Evolutionary conservation across 2,888 invertebrate species (phyloP), one percentile per base, ranked within the genome.

Genomic region (Synergus umbraculus): DNA sequence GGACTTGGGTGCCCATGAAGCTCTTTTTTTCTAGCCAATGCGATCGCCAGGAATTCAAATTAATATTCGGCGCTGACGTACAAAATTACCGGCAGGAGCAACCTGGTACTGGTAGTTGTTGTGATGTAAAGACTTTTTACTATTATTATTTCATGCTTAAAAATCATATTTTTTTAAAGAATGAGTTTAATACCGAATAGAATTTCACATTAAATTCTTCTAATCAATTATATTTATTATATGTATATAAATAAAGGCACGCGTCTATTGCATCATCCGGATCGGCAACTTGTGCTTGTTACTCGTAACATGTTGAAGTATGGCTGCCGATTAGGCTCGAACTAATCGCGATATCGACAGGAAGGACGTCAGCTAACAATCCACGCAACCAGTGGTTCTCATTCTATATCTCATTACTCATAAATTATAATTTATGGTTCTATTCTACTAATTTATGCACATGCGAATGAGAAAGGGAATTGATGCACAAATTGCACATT

Each of bases 31-130:
- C 49, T 60, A 43, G 60, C 64, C 79, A 64, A 80, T 81, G 80
- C 79, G 67, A 80, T 81, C 79, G 83, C 73, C 82, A 88, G 89
- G 91, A 92, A 92, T 91, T 91, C 91, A 87, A 92, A 91, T 92
- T 92, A 92, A 92, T 92, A 92, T 91, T 91, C 91, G 91, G 91
- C 87, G 92, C 90, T 91, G 92, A 92, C 91, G 89, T 90, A 88
- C 88, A 87, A 89, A 92, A 91, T 92, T 91, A 90, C 89, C 88
- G 88, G 86, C 87, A 86, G 83, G 44, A 77, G 79, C 80, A 79
- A 79, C 64, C 63, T 43, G 29, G 49, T 73, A 37, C 37, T 5
- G 37, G 5, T 37, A 37, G 37, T 37, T 29, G 29, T 29, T 29
- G 29, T 29, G 29, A 29, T 29, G 2, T 29, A 29, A 29, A 29